phyloP scores from a whole-genome alignment of 2,113 vertebrate species.

The Chloropsis hardwickii region DNA sequence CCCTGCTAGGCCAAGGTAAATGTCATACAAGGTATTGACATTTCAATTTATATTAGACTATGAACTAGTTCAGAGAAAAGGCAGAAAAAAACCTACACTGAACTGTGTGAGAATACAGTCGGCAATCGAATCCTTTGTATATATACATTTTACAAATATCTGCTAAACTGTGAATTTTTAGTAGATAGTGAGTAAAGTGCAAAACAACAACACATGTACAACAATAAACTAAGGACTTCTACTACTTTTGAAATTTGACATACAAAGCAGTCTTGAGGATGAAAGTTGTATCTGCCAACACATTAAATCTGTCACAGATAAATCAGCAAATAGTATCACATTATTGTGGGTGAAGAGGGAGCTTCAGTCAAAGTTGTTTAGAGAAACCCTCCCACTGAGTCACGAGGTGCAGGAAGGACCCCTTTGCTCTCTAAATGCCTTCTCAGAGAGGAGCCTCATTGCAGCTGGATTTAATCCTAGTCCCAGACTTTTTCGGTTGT shows the following conservation, averaged over 20 bases:
- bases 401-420: neutral
- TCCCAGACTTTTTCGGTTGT: neutral
- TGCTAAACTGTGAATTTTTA: neutral
- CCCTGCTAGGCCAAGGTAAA: conserved; percentile 23
- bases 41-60: conserved; percentile 49
- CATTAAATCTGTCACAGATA: neutral
- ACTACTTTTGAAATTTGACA: neutral
- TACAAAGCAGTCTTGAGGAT: neutral
- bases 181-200: neutral
- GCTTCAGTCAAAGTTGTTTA: neutral
- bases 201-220: neutral
- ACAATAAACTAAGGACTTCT: neutral
- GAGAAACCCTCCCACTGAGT: neutral
- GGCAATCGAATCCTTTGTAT: neutral
- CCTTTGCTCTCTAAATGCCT: neutral
- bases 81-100: neutral
- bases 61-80: neutral
- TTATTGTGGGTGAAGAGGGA: fast-evolving
- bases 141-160: neutral
- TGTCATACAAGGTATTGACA: conserved; percentile 34
- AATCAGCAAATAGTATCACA: neutral
- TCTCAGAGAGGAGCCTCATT: neutral
- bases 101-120: neutral
- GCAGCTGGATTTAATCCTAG: neutral
- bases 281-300: neutral